Percentiles rank a stretch among this genome's conserved stretches.
Conservation (phyloP, 2,888 invertebrate species). For the Celastrina argiolus region DNA sequence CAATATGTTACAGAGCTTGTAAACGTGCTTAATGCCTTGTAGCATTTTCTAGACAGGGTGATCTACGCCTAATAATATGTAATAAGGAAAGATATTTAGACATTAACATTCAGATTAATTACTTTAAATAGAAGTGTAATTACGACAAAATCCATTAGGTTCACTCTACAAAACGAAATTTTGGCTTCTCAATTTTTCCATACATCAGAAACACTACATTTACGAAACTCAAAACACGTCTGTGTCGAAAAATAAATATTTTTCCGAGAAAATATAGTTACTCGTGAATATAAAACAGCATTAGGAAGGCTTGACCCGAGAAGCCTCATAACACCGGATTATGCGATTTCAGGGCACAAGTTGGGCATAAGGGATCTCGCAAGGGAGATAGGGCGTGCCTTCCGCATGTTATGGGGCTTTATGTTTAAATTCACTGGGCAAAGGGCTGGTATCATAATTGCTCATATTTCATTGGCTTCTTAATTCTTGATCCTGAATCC, state of each 20-base stretch:
- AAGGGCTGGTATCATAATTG: neutral
- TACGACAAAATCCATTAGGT: no score
- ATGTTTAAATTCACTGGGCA: neutral
- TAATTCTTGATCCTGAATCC: no score
- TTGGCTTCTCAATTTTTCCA: neutral
- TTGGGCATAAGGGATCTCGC: neutral
- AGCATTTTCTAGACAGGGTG: no score
- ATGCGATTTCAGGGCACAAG: conserved; percentile 26
- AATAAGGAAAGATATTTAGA: no score
- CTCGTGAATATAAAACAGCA: conserved; percentile 5
- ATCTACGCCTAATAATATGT: no score
- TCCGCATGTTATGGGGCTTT: conserved; percentile 5
- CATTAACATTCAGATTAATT: no score
- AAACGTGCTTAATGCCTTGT: no score
- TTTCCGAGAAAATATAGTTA: neutral
- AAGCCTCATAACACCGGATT: conserved; percentile 34
- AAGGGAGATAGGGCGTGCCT: neutral
- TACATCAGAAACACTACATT: neutral
- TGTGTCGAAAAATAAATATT: neutral
- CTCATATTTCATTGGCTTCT: neutral
- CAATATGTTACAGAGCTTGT: no score
- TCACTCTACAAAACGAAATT: no score
- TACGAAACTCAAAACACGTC: neutral
- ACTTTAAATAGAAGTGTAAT: no score
- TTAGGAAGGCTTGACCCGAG: conserved; percentile 28